Evolutionary conservation across 2,113 vertebrate genomes (phyloP).

Genomic region (Cephalopterus ornatus): DNA sequence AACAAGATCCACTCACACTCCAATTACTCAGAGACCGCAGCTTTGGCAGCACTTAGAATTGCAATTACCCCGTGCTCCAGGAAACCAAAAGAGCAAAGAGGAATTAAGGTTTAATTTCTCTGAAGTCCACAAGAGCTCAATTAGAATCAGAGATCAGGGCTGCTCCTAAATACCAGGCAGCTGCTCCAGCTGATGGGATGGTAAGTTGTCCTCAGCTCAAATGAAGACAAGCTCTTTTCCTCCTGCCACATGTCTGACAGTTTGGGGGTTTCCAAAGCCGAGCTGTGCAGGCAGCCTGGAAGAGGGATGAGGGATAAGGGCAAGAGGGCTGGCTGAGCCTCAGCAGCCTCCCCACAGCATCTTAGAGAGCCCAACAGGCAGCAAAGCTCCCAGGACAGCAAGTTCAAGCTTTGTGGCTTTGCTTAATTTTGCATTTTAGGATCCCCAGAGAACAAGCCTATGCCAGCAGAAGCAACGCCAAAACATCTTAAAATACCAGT

Average conservation of each 20-base stretch:
- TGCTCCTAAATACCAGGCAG: neutral
- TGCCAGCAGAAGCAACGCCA: neutral
- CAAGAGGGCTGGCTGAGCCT: fast-evolving
- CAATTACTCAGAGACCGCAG: conserved; percentile 23
- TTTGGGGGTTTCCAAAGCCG: neutral
- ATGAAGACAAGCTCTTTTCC: neutral
- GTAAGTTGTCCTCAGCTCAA: neutral
- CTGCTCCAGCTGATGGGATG: neutral
- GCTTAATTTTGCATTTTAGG: neutral
- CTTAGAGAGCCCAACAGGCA: neutral
- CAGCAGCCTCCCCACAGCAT: neutral
- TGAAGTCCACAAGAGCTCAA: neutral
- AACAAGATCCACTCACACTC: neutral
- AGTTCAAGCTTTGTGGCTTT: neutral
- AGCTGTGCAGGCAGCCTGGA: neutral
- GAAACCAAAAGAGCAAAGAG: conserved; percentile 41
- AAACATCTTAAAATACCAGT: neutral
- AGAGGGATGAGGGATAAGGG: neutral
- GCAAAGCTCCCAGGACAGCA: neutral
- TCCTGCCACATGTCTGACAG: neutral
- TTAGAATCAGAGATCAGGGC: neutral
- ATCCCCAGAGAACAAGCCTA: neutral
- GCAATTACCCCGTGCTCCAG: conserved; percentile 32
- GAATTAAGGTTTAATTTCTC: conserved; percentile 29
- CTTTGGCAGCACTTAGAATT: neutral